Evolutionary conservation across 2,797 vertebrate genomes (phyloP).

Genomic region (Danio jaintianensis): DNA sequence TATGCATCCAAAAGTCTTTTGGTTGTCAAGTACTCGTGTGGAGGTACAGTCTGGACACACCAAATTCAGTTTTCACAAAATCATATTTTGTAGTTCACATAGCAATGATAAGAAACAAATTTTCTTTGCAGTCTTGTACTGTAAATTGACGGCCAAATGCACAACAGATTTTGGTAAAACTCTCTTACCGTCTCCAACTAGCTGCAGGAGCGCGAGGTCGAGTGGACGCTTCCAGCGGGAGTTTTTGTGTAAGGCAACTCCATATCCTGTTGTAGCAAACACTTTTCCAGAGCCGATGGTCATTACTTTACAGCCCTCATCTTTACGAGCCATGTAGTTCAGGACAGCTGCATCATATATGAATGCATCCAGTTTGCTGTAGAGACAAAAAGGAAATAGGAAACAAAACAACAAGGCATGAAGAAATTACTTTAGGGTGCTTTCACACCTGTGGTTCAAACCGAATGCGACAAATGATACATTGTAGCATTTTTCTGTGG

Average conservation of each 20-base stretch:
- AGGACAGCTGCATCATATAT: slow-evolving; percentile 92
- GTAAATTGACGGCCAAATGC: too few species aligned
- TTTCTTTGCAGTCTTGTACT: too few species aligned
- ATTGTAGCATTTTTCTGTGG: too few species aligned
- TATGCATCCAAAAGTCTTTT: too few species aligned
- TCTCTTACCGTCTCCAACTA: slow-evolving; percentile 88
- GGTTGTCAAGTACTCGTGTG: too few species aligned
- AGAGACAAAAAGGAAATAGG: slow-evolving; percentile 3
- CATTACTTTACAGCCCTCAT: slow-evolving; percentile 93
- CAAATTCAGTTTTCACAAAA: too few species aligned
- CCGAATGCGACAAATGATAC: too few species aligned
- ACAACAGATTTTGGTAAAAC: neutral
- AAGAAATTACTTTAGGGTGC: slow-evolving; percentile 11
- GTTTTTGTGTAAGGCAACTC: slow-evolving; percentile 91
- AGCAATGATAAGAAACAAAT: too few species aligned
- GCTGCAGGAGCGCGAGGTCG: slow-evolving; percentile 89
- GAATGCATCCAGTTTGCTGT: slow-evolving; percentile 92
- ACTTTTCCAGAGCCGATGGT: slow-evolving; percentile 93
- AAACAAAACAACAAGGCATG: slow-evolving; percentile 10
- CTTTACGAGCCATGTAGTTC: slow-evolving; percentile 94
- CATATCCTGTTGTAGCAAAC: slow-evolving; percentile 91
- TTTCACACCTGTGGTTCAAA: too few species aligned
- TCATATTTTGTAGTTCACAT: too few species aligned
- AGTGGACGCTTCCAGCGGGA: slow-evolving; percentile 91
- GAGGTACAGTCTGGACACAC: too few species aligned